Base-by-base conservation (phyloP, 2,797 vertebrate genomes). In the Caiman crocodilus region DNA sequence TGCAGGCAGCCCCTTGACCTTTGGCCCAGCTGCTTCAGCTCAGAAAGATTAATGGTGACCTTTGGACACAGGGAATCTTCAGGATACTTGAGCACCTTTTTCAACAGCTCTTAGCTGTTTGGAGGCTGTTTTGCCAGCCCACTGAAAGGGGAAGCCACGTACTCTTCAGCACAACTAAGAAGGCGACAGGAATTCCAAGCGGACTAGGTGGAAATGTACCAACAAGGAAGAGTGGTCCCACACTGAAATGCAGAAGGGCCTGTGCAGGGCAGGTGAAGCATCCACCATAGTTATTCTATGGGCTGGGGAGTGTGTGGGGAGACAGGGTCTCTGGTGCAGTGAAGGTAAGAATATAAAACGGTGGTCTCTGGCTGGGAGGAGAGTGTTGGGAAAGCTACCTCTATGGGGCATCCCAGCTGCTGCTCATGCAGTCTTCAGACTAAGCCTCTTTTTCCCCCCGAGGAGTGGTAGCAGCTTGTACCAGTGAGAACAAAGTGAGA, bases 71-170 rank as follows among this genome's bases (percentile, higher is more conserved):
- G 17, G 28, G 55, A 55, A 57, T 81, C 78, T n/a, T 28, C 25
- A 16, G 87, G 76, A 84, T 32, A 90, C 7, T 1, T 13, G 2
- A 65, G 32, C 35, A n/a, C 87, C 65, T 95, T 93, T 95, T 85
- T 82, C 93, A 91, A 90, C 87, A 56, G 50, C 59, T 92, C 61
- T 69, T 1, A 2, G 15, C 63, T 65, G 75, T 80, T 65, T 60
- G 84, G 84, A 84, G 65, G 65, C 64, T 76, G 77, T 50, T 82
- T 61, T 73, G 35, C 23, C 35, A 50, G 78, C 86, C 89, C 15
- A 13, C 35, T 42, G 69, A 1, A 76, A 55, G 21, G 28, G 55
- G 86, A 80, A 92, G 92, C 81, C 90, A 92, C 92, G 89, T 79
- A 64, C 30, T 55, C 71, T 78, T 67, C 84, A 23, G 61, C 3